Base-by-base conservation (phyloP, 1,140 invertebrate genomes). In the Triops longicaudatus region DNA sequence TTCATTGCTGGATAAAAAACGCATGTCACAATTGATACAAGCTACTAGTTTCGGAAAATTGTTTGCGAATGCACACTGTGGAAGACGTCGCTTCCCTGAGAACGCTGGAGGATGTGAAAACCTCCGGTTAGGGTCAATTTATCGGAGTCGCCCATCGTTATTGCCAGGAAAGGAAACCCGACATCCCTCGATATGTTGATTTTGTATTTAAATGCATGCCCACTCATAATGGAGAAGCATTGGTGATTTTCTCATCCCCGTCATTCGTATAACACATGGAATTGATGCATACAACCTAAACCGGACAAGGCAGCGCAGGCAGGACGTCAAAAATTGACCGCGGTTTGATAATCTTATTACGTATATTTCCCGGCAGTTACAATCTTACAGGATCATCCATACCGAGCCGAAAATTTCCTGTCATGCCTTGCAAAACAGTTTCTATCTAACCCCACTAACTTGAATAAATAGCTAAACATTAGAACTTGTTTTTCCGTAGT, bases 101-200 rank as follows among this genome's bases (percentile, higher is more conserved):
- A 63, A 63, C 22, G 50, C 22, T 63, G 50, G 50, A 63, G 50
- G 50, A 63, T 63, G 50, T 63, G 50, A 63, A 63, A 63, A 63
- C 50, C 50, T 63, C 50, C 50, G 50, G n/a, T 63, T 63, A n/a
- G 50, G 50, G 50, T 63, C 50, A 63, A 63, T 63, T 63, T 63
- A 63, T 63, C 50, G 6, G 50, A 63, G 50, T 63, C 50, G 50
- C 50, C 50, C 50, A 63, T 63, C 50, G 50, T 63, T 63, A 63
- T 63, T 63, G 50, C 50, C 50, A 63, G 50, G 50, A 63, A 63
- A 63, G 50, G 50, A 63, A 63, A 63, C 50, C 50, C 50, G 50
- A 63, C 50, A 63, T 63, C 50, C 50, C 50, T 63, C 50, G 50
- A 63, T 63, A 63, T 63, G 50, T 63, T 63, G 50, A 63, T 63